Conservation (phyloP, 1,140 invertebrate genomes). For the Arion vulgaris region DNA sequence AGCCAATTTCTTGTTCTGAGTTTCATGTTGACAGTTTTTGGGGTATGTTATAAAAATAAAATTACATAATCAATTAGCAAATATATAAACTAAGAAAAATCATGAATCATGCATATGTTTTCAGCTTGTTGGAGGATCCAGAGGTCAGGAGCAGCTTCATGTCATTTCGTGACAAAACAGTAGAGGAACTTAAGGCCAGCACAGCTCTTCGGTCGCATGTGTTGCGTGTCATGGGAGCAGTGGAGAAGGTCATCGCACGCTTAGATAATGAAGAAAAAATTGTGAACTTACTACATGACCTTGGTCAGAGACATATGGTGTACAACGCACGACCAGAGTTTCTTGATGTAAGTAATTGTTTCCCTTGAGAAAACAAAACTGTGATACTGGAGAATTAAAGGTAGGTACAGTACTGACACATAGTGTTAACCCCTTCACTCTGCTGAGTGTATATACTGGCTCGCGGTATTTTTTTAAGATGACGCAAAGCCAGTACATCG, state of each 20-base stretch:
- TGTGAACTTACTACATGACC: constrained; percentile 25
- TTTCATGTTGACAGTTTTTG: too few species aligned
- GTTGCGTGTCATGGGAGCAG: constrained; percentile 30
- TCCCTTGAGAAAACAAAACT: too few species aligned
- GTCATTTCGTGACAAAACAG: constrained; percentile 30
- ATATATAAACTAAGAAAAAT: too few species aligned
- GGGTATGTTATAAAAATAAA: too few species aligned
- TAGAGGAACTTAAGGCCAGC: constrained; percentile 21
- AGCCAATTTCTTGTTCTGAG: too few species aligned
- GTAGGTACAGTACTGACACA: too few species aligned
- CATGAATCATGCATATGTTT: background rate
- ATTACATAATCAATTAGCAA: too few species aligned
- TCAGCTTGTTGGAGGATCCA: constrained; percentile 30
- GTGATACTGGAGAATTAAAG: too few species aligned
- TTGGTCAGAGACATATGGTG: constrained; percentile 32
- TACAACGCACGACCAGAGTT: constrained; percentile 39
- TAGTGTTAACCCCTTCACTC: too few species aligned
- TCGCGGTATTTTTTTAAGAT: too few species aligned
- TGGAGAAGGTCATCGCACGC: constrained; percentile 33
- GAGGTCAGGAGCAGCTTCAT: constrained; percentile 12
- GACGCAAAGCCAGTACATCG: too few species aligned
- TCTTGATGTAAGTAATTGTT: constrained; percentile 28
- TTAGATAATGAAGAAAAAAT: constrained; percentile 24
- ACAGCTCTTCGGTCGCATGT: constrained; percentile 31
- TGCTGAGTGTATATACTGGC: too few species aligned